Evolutionary conservation across 2,888 invertebrate genomes (phyloP).

Genomic region (Zelleria hepariella): DNA sequence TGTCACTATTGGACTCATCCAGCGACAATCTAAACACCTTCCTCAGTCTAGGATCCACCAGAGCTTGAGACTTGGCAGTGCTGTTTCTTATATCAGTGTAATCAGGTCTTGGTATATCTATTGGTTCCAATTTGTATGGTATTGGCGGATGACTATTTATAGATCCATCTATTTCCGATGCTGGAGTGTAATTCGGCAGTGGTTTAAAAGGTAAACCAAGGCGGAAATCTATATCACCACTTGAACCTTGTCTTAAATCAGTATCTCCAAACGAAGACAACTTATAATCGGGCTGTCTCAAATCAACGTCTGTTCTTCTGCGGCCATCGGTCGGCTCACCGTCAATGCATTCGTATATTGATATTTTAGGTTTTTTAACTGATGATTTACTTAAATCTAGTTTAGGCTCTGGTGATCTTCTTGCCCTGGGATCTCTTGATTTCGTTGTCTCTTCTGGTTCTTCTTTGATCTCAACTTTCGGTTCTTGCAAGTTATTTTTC

Average conservation of each 20-base stretch:
- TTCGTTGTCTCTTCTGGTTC: conserved; percentile 34
- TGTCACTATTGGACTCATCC: conserved; percentile 75
- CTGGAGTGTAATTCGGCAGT: conserved; percentile 85
- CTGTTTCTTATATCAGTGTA: conserved; percentile 81
- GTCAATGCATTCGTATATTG: conserved; percentile 74
- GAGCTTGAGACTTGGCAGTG: conserved; percentile 78
- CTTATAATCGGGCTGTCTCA: conserved; percentile 65
- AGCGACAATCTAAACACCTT: conserved; percentile 80
- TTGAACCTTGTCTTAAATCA: conserved; percentile 71
- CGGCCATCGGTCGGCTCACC: conserved; percentile 65
- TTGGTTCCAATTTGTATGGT: conserved; percentile 71
- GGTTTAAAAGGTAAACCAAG: conserved; percentile 83
- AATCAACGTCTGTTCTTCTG: conserved; percentile 64
- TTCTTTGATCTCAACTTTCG: conserved; percentile 27
- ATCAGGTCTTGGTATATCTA: conserved; percentile 81
- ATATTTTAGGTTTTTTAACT: conserved; percentile 49
- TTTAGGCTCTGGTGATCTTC: conserved; percentile 47
- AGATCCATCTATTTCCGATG: conserved; percentile 89
- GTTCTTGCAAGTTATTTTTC: conserved; percentile 61
- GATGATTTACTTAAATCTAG: conserved; percentile 20
- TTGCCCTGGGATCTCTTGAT: conserved; percentile 53
- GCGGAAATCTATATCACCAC: conserved; percentile 82
- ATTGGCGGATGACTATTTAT: conserved; percentile 84
- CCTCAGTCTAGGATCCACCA: conserved; percentile 81
- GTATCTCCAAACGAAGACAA: conserved; percentile 75